These are phyloP conservation scores for Agrotis exclamationis DNA, from an alignment of 2,888 invertebrate species.

Conservation along the genomic window DNA sequence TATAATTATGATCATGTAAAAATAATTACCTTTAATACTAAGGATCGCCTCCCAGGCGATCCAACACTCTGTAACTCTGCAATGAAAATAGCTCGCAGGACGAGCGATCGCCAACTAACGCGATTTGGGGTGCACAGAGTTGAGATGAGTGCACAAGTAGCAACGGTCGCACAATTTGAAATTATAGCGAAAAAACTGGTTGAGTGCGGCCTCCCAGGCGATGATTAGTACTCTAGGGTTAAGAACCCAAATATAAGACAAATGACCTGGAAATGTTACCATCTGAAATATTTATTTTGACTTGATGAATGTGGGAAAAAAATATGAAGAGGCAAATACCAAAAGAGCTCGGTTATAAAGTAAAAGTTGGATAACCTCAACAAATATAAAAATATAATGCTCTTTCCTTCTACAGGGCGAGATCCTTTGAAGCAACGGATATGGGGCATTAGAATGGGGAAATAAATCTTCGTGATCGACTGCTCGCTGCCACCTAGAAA, in stretches of 20 bases:
- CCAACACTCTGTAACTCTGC: too few species aligned
- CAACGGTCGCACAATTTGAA: too few species aligned
- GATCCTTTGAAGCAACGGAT: constrained; percentile 70
- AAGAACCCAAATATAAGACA: background rate
- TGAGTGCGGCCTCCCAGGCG: too few species aligned
- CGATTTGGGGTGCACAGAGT: too few species aligned
- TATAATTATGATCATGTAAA: too few species aligned
- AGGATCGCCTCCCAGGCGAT: too few species aligned
- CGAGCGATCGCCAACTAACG: too few species aligned
- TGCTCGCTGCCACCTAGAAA: constrained; percentile 52
- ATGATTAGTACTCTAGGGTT: too few species aligned
- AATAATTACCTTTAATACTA: too few species aligned
- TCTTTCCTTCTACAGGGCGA: constrained; percentile 26
- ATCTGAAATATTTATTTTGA: background rate
- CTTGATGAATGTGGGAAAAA: background rate
- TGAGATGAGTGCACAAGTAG: too few species aligned
- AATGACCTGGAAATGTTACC: background rate
- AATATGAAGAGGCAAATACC: constrained; percentile 2
- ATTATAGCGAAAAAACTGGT: too few species aligned
- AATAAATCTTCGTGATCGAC: constrained; percentile 68
- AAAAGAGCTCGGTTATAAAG: background rate
- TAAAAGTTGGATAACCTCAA: constrained; percentile 40
- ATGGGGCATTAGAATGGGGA: constrained; percentile 60
- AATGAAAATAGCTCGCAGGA: too few species aligned
- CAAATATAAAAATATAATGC: constrained; percentile 42